Conservation (phyloP, 2,113 vertebrate genomes). For the Petaurus breviceps region DNA sequence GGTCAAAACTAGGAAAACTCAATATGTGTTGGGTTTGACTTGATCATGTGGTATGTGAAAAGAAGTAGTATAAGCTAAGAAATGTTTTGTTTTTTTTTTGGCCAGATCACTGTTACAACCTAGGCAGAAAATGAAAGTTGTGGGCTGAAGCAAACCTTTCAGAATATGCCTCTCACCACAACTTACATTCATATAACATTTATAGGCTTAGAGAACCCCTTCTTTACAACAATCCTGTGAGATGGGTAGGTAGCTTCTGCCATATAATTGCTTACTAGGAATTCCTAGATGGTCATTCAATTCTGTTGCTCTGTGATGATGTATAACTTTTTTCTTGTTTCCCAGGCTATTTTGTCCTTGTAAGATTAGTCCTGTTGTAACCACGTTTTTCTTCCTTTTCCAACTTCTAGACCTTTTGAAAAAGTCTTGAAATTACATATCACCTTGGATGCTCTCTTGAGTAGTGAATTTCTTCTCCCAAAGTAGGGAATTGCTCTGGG, state of each 20-base stretch:
- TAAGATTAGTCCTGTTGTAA: neutral
- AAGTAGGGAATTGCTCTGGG: neutral
- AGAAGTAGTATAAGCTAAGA: neutral
- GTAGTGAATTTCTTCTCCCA: neutral
- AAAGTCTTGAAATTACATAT: neutral
- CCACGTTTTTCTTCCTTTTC: neutral
- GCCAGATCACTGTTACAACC: neutral
- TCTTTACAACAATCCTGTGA: neutral
- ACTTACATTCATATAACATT: neutral
- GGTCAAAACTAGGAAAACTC: neutral
- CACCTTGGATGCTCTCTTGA: neutral
- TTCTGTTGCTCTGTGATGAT: neutral
- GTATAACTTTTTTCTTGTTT: neutral
- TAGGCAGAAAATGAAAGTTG: neutral
- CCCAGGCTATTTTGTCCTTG: neutral
- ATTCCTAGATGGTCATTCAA: neutral
- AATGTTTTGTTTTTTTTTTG: neutral
- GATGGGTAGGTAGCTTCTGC: neutral
- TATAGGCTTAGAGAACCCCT: neutral
- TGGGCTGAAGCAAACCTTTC: neutral
- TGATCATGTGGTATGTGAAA: neutral
- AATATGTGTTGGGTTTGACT: neutral
- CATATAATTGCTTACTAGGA: neutral
- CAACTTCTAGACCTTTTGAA: neutral
- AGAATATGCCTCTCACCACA: neutral